phyloP scores from a whole-genome alignment of 2,797 vertebrate genomes.

The Coracias cyanogaster region DNA sequence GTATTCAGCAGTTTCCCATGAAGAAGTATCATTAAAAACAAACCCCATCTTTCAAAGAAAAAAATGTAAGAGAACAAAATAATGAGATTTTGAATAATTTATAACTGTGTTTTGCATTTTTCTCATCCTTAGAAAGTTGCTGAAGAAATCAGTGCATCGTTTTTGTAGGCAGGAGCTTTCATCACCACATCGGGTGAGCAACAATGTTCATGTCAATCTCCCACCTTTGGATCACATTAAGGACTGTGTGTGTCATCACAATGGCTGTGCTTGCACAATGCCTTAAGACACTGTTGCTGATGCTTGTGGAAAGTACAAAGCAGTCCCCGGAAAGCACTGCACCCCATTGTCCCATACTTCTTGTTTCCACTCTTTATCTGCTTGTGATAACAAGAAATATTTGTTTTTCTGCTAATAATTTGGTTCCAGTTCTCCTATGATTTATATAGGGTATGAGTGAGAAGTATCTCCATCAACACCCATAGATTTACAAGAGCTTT shows the following conservation, averaged over 20 bases:
- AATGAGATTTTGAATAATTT: not conserved
- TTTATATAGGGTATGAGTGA: not conserved
- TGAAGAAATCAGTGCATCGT: not conserved
- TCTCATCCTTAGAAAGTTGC: not conserved
- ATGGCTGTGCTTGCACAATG: not conserved
- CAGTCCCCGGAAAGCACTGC: not conserved
- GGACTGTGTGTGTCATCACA: not conserved
- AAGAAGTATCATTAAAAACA: constrained; percentile 1
- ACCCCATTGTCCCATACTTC: not conserved
- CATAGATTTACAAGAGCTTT: constrained; percentile 2
- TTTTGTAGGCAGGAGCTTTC: not conserved
- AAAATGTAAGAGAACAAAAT: not conserved
- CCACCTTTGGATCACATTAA: not conserved
- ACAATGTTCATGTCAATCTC: constrained; percentile 37
- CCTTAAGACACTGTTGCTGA: constrained; percentile 7
- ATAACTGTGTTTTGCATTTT: not conserved
- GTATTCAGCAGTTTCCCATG: not conserved
- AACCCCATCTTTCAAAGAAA: not conserved
- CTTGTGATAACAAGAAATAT: not conserved
- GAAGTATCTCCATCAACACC: constrained; percentile 2
- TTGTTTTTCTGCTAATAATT: not conserved
- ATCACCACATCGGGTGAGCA: not conserved
- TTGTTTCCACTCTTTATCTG: not conserved
- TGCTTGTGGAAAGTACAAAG: constrained; percentile 9
- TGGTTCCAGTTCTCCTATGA: not conserved